phyloP scores from a whole-genome alignment of 2,797 vertebrate species.

The Alosa sapidissima region DNA sequence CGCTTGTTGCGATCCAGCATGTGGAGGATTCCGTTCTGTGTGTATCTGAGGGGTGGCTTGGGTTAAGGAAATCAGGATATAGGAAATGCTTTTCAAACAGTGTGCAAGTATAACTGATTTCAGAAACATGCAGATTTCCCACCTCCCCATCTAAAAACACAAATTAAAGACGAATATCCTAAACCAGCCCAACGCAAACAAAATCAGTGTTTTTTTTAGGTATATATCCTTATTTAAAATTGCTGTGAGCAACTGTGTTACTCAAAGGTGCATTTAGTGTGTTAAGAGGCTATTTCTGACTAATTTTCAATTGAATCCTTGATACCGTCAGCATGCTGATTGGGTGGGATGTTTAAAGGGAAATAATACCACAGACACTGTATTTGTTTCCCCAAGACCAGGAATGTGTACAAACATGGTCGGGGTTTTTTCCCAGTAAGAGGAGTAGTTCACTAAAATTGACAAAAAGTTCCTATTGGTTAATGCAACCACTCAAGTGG shows the following conservation, averaged over 20 bases:
- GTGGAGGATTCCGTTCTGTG: constrained; percentile 97
- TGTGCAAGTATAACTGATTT: neutral
- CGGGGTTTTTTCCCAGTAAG: too few relatives aligned
- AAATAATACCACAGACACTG: too few relatives aligned
- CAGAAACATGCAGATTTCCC: neutral
- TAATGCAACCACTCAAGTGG: neutral
- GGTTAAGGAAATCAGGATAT: constrained; percentile 70
- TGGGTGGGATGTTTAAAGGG: too few relatives aligned
- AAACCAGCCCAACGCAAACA: neutral
- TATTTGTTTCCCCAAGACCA: too few relatives aligned
- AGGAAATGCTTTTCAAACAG: neutral
- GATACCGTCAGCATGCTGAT: neutral
- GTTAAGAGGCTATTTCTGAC: neutral
- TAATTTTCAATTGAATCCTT: neutral
- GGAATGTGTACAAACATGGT: too few relatives aligned
- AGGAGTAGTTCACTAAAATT: neutral
- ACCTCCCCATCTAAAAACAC: neutral
- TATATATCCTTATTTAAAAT: too few relatives aligned
- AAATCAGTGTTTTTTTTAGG: too few relatives aligned
- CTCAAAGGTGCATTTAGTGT: neutral
- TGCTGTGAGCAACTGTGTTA: too few relatives aligned
- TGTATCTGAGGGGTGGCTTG: constrained; percentile 82
- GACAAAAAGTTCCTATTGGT: neutral
- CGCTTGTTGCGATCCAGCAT: constrained; percentile 99
- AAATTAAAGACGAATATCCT: neutral